phyloP scores from a whole-genome alignment of 2,797 vertebrate genomes.

The Sebastes cheni region DNA sequence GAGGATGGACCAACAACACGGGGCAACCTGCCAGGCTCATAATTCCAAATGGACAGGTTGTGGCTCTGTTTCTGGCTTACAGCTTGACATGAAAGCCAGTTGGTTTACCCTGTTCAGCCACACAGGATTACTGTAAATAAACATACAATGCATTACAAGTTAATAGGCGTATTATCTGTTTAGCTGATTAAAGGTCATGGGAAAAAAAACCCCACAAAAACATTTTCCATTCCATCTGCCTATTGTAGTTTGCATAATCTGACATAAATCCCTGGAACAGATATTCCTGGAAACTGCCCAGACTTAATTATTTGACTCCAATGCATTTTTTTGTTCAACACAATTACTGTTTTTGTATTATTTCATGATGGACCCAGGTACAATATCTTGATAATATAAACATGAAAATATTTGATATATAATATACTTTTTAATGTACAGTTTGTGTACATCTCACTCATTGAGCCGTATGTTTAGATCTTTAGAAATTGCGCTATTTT shows the following conservation, averaged over 20 bases:
- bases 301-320: background rate
- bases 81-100: conserved; percentile 20
- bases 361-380: background rate
- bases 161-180: background rate
- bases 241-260: background rate
- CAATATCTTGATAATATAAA: background rate
- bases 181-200: background rate
- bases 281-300: background rate
- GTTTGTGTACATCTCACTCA: background rate
- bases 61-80: conserved; percentile 24
- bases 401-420: background rate
- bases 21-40: conserved; percentile 29
- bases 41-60: conserved; percentile 41
- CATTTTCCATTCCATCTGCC: background rate
- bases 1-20: conserved; percentile 1
- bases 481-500: background rate
- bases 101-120: background rate
- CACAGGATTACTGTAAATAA: background rate
- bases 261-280: background rate
- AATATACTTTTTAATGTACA: background rate
- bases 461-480: background rate
- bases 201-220: background rate
- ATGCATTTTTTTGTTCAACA: background rate
- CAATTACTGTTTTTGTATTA: background rate
- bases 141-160: background rate